phyloP scores from a whole-genome alignment of 1,140 invertebrate genomes.

The Gerris buenoi region DNA sequence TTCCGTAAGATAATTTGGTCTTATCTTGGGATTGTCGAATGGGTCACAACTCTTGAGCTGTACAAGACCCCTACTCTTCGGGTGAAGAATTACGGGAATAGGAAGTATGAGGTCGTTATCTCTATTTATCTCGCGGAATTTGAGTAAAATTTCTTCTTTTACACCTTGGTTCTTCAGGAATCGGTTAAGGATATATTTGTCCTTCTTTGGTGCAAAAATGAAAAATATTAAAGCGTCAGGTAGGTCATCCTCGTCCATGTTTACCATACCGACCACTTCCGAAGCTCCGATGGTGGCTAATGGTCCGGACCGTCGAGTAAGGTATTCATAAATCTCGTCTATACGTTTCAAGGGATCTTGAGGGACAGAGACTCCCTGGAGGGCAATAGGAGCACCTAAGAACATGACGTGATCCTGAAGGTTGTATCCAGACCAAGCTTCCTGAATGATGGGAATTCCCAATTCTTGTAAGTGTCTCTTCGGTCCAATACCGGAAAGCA shows the following conservation, averaged over 20 bases:
- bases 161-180: slow-evolving; percentile 25
- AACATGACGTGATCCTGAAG: slow-evolving; percentile 35
- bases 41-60: slow-evolving; percentile 35
- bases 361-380: background rate
- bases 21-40: slow-evolving; percentile 38
- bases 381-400: slow-evolving; percentile 10
- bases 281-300: slow-evolving; percentile 30
- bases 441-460: slow-evolving; percentile 18
- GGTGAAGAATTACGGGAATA: slow-evolving; percentile 32
- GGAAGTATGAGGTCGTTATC: slow-evolving; percentile 38
- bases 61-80: slow-evolving; percentile 33
- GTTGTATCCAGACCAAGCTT: slow-evolving; percentile 31
- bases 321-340: slow-evolving; percentile 33
- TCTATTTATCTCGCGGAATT: slow-evolving; percentile 30
- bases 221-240: slow-evolving; percentile 28
- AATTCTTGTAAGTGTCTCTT: slow-evolving; percentile 27
- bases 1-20: slow-evolving; percentile 36
- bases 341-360: slow-evolving; percentile 23
- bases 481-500: slow-evolving; percentile 38
- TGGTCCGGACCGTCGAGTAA: slow-evolving; percentile 29
- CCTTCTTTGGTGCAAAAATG: slow-evolving; percentile 28
- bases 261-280: slow-evolving; percentile 31
- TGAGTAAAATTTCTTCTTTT: slow-evolving; percentile 55
- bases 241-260: slow-evolving; percentile 26
- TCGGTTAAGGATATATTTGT: slow-evolving; percentile 42